Percentiles rank a stretch among this genome's conserved stretches.
Evolutionary conservation across 2,888 invertebrate species (phyloP).

Genomic region (Microchrysa polita): DNA sequence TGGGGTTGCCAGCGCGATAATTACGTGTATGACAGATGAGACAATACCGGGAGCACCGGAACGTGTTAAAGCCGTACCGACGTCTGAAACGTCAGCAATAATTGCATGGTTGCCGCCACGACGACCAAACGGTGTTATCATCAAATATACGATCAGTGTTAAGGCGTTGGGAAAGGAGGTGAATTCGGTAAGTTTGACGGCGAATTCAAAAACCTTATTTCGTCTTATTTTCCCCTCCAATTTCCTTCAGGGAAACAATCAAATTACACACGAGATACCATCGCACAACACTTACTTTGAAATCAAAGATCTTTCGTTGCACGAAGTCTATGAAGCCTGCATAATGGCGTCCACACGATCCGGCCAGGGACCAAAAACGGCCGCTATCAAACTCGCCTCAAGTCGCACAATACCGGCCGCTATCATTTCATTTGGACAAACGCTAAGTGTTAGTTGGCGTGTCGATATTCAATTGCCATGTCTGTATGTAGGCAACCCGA

Average conservation of each 20-base stretch:
- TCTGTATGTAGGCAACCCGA: constrained; percentile 67
- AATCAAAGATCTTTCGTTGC: constrained; percentile 66
- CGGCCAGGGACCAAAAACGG: constrained; percentile 70
- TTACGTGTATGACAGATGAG: constrained; percentile 70
- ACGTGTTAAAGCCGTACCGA: constrained; percentile 70
- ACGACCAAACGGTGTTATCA: constrained; percentile 71
- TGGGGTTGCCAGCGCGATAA: constrained; percentile 67
- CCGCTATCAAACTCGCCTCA: constrained; percentile 67
- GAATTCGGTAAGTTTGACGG: constrained; percentile 19
- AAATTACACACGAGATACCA: constrained; percentile 58
- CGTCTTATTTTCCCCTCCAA: not conserved
- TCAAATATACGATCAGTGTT: constrained; percentile 71
- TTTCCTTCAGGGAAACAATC: constrained; percentile 16
- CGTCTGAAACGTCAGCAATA: constrained; percentile 69
- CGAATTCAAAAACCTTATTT: too few relatives aligned
- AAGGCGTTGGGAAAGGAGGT: constrained; percentile 65
- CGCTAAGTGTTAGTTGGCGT: constrained; percentile 67
- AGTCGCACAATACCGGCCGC: constrained; percentile 67
- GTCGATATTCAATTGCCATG: constrained; percentile 68
- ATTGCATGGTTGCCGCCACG: constrained; percentile 74
- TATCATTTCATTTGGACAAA: constrained; percentile 69
- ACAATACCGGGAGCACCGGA: constrained; percentile 71
- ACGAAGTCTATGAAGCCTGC: constrained; percentile 71
- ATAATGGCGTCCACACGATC: constrained; percentile 71
- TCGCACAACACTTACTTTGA: constrained; percentile 67